Evolutionary conservation across 2,888 invertebrate species (phyloP).

Genomic region (Prenolepis imparis): DNA sequence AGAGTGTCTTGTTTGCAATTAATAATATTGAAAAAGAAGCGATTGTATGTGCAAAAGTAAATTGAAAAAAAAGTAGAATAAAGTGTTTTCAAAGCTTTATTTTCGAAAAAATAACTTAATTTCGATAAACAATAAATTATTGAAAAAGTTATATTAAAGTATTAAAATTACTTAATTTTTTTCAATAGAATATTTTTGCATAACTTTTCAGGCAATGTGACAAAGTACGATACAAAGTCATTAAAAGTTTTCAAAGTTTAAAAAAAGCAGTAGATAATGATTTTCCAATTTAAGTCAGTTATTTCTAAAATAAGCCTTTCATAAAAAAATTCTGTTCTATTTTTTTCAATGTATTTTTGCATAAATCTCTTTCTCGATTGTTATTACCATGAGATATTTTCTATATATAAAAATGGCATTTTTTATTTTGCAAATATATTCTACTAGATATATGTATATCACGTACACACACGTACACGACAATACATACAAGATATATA

Average conservation of each 20-base stretch:
- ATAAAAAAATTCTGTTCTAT: background rate
- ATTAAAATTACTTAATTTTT: background rate
- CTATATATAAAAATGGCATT: background rate
- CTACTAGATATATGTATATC: background rate
- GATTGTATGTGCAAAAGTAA: constrained; percentile 8
- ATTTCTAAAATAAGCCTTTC: background rate
- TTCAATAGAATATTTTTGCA: background rate
- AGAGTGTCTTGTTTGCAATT: background rate
- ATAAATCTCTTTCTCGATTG: background rate
- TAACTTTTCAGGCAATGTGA: background rate
- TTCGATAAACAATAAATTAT: background rate
- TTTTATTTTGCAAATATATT: constrained; percentile 25
- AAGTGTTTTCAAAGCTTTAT: background rate
- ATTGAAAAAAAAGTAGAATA: background rate
- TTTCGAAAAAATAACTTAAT: constrained; percentile 8
- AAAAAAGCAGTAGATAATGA: background rate
- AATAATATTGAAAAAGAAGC: background rate
- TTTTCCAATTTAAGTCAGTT: background rate
- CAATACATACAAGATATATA: background rate
- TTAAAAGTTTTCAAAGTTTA: background rate
- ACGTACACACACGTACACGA: background rate
- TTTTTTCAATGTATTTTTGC: background rate
- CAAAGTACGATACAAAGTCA: background rate
- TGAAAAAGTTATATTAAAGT: background rate
- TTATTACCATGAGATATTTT: background rate